Conservation (phyloP, 2,888 invertebrate species). For the Melieria omissa region DNA sequence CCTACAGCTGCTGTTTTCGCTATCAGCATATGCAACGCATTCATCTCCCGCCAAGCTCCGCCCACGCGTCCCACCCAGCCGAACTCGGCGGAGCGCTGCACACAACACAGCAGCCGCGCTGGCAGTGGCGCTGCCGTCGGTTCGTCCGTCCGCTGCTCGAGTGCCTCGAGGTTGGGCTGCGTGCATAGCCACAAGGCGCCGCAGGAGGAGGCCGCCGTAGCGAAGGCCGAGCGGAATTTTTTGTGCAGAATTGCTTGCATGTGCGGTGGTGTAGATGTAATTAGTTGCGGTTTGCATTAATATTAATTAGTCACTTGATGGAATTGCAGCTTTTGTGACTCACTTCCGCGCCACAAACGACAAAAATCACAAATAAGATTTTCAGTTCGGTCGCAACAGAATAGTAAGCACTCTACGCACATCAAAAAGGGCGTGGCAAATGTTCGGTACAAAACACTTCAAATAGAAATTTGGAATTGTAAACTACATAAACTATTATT, state of each 20-base stretch:
- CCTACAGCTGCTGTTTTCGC: slow-evolving; percentile 9
- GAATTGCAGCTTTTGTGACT: slow-evolving; percentile 43
- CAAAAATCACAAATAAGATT: too few species aligned
- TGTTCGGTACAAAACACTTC: too few species aligned
- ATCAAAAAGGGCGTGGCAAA: too few species aligned
- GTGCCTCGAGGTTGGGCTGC: neutral
- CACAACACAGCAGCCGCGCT: too few species aligned
- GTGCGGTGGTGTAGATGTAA: slow-evolving; percentile 46
- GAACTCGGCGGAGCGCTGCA: too few species aligned
- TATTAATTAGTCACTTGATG: slow-evolving; percentile 56
- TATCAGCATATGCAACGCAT: neutral
- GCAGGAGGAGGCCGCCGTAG: too few species aligned
- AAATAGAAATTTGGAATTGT: too few species aligned
- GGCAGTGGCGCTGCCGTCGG: too few species aligned
- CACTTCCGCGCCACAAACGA: neutral
- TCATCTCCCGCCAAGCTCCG: neutral
- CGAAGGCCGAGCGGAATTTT: neutral
- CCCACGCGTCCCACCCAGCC: neutral
- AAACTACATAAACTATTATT: too few species aligned
- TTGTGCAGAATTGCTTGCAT: slow-evolving; percentile 18
- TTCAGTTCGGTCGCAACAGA: too few species aligned
- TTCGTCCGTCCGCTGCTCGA: too few species aligned
- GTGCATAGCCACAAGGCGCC: neutral
- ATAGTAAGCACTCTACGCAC: too few species aligned
- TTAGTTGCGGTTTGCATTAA: slow-evolving; percentile 60